Evolutionary conservation across 2,797 vertebrate species (phyloP).

Genomic region (Zalophus californianus): DNA sequence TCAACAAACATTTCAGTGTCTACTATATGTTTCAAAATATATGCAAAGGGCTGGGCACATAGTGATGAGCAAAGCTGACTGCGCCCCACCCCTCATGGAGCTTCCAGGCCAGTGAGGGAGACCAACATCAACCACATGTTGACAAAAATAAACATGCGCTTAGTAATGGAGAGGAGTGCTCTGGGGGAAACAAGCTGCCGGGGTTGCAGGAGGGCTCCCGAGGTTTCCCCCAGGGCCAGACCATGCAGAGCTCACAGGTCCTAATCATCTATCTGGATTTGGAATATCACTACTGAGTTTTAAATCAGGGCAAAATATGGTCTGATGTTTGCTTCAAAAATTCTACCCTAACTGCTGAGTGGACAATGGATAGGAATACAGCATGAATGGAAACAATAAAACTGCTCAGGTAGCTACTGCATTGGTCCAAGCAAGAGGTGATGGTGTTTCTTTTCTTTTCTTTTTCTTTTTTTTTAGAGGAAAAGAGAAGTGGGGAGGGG

Average conservation of each 20-base stretch:
- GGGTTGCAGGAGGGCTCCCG: not conserved
- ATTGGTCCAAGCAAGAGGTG: not conserved
- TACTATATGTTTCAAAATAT: not conserved
- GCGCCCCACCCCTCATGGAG: not conserved
- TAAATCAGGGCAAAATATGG: not conserved
- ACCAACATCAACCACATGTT: not conserved
- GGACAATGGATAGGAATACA: not conserved
- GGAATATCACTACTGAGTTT: slow-evolving; percentile 10
- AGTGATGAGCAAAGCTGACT: not conserved
- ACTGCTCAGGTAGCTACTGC: not conserved
- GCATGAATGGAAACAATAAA: not conserved
- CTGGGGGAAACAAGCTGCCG: not conserved
- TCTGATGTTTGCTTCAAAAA: slow-evolving; percentile 34
- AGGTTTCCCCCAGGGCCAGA: not conserved
- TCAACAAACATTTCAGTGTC: not conserved
- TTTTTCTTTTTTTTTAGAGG: not conserved
- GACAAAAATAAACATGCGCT: not conserved
- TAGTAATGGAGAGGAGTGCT: not conserved
- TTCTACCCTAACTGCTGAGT: not conserved
- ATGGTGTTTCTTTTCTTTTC: not conserved
- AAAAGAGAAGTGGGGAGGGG: not conserved
- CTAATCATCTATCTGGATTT: not conserved
- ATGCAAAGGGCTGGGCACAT: not conserved
- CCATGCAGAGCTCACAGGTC: not conserved
- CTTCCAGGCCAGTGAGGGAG: not conserved